Base-by-base conservation (phyloP, 2,888 invertebrate species). In the Lasioglossum figueresi region DNA sequence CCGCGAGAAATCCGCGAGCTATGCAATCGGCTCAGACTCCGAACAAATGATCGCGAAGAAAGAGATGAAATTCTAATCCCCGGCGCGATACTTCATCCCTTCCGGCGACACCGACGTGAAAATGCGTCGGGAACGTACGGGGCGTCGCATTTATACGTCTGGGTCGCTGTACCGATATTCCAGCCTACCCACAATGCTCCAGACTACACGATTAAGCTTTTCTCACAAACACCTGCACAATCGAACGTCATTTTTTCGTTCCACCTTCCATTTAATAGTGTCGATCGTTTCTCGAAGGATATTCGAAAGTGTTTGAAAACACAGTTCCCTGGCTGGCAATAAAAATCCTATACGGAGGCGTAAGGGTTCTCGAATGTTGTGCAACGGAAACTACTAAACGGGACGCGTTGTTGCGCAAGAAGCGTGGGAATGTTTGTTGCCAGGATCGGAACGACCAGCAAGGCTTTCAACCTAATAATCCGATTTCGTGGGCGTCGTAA, bases 391-490 rank as follows among this genome's bases (percentile, higher is more conserved):
- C 27, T 45, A 16, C 56, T 27, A 63, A 76, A 43, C 43, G 34
- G 27, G 27, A 37, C 14, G n/a, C 31, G n/a, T 19, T 37, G 59
- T 76, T 83, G n/a, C 70, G 75, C 75, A 71, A 81, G 66, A 34
- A 73, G 52, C 76, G 79, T 74, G 74, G 68, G 82, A 74, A 70
- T 70, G 66, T 74, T 79, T 73, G 72, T 73, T 37, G 66, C 23
- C n/a, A 56, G 34, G 43, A 34, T 66, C 23, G 27, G 27, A 75
- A 40, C 48, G 70, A 52, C 8, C 23, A 74, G 74, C 40, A 23
- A 82, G n/a, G 77, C 40, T 84, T 71, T 75, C 34, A 23, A 63
- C 52, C 59, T 70, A 70, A 56, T 70, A 84, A 84, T 82, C 77
- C 70, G 70, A 82, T 75, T 71, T 48, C 43, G 83, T 74, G 77